Evolutionary conservation across 2,113 vertebrate species (phyloP).

Genomic region (Empidonax alnorum): DNA sequence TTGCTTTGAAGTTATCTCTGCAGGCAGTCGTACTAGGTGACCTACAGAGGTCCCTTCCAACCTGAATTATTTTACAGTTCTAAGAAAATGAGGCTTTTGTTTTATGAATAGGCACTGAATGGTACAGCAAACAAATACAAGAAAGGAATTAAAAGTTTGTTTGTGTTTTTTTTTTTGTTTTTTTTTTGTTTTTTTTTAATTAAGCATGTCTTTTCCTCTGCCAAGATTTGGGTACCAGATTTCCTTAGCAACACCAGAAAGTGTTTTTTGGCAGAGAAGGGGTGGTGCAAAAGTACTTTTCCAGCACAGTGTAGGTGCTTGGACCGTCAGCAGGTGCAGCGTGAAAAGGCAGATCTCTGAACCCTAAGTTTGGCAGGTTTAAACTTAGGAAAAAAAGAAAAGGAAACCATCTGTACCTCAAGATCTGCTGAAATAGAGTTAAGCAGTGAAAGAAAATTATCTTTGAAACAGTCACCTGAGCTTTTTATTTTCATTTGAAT

Average conservation of each 20-base stretch:
- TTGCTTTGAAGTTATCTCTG: slow-evolving; percentile 58
- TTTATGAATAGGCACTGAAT: slow-evolving; percentile 8
- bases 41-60: slow-evolving; percentile 25
- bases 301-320: slow-evolving; percentile 33
- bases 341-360: slow-evolving; percentile 41
- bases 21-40: slow-evolving; percentile 14
- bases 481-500: slow-evolving; percentile 25
- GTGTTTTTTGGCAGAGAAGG: slow-evolving; percentile 31
- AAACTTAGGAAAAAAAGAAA: background rate
- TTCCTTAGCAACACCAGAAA: slow-evolving; percentile 42
- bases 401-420: slow-evolving; percentile 14
- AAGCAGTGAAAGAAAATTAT: slow-evolving; percentile 7
- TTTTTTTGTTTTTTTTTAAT: background rate
- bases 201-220: background rate
- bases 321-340: slow-evolving; percentile 24
- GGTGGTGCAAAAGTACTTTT: background rate
- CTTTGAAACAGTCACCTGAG: slow-evolving; percentile 49
- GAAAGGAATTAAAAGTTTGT: background rate
- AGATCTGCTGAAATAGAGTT: background rate
- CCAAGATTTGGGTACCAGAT: background rate
- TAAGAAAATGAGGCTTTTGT: slow-evolving; percentile 31
- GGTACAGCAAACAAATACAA: slow-evolving; percentile 12
- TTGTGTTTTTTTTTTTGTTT: too few species aligned
- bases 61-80: slow-evolving; percentile 9
- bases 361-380: slow-evolving; percentile 14